Evolutionary conservation across 2,888 invertebrate genomes (phyloP).

Genomic region (Siphlonurus alternatus): DNA sequence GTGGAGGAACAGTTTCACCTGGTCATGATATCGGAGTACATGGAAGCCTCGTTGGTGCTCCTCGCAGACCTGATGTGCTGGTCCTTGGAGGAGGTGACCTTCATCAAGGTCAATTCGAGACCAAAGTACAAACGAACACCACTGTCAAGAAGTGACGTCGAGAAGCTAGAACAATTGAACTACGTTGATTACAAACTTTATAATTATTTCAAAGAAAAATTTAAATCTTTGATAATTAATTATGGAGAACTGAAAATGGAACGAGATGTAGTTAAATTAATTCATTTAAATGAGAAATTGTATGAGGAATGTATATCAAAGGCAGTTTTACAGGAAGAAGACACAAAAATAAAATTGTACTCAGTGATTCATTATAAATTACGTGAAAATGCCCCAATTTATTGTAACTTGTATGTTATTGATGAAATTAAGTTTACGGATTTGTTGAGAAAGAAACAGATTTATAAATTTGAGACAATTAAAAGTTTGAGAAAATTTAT

Average conservation of each 20-base stretch:
- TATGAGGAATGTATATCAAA: background rate
- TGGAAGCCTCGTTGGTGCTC: background rate
- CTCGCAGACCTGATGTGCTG: background rate
- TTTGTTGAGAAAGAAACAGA: background rate
- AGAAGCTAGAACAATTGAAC: background rate
- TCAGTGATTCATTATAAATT: background rate
- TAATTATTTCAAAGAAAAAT: background rate
- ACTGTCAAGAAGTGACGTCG: background rate
- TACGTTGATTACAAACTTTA: background rate
- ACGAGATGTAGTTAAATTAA: background rate
- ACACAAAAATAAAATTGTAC: no score
- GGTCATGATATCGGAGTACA: background rate
- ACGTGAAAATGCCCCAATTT: background rate
- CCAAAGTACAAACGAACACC: background rate
- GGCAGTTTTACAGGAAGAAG: background rate
- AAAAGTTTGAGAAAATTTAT: background rate
- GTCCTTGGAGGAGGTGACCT: background rate
- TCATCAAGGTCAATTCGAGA: background rate
- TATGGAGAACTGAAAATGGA: background rate
- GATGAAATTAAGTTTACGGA: background rate
- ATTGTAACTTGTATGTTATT: background rate
- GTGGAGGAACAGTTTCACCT: background rate
- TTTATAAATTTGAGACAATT: background rate
- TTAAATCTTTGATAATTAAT: background rate
- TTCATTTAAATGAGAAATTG: background rate